Percentiles rank a stretch among this genome's conserved stretches.
phyloP scores from a whole-genome alignment of 2,113 vertebrate genomes.

The Cyanoramphus novaezelandiae region DNA sequence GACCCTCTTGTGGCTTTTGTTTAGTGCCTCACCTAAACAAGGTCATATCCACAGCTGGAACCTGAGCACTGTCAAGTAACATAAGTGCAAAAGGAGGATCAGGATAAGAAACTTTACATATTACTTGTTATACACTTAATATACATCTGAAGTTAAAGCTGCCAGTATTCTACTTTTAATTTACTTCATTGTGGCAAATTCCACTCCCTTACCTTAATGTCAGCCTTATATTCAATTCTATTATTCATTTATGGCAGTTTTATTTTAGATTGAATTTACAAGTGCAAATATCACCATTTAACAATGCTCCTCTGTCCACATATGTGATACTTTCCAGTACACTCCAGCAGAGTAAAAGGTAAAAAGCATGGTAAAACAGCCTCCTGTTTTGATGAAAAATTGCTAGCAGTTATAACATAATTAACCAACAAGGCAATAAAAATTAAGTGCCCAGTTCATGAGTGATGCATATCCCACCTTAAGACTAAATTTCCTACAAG shows the following conservation, averaged over 20 bases:
- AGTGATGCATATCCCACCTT: neutral
- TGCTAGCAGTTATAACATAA: neutral
- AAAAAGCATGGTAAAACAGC: neutral
- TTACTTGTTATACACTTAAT: neutral
- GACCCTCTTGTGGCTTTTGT: neutral
- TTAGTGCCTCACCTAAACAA: neutral
- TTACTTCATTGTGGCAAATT: neutral
- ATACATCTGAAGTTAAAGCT: neutral
- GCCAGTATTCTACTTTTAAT: neutral
- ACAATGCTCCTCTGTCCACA: neutral
- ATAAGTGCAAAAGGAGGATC: neutral
- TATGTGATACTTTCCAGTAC: neutral
- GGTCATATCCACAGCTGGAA: neutral
- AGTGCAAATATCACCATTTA: neutral
- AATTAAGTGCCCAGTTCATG: neutral
- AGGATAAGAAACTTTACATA: fast-evolving
- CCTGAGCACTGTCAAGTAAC: neutral
- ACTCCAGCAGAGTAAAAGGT: neutral
- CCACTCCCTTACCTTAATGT: neutral
- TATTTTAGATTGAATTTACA: neutral
- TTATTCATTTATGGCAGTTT: neutral
- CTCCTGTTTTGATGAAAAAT: constrained; percentile 31
- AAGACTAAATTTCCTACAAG: constrained; percentile 5
- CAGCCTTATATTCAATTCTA: neutral
- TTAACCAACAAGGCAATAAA: constrained; percentile 33